Conservation (phyloP, 1,140 invertebrate genomes). For the Drosophila asahinai region DNA sequence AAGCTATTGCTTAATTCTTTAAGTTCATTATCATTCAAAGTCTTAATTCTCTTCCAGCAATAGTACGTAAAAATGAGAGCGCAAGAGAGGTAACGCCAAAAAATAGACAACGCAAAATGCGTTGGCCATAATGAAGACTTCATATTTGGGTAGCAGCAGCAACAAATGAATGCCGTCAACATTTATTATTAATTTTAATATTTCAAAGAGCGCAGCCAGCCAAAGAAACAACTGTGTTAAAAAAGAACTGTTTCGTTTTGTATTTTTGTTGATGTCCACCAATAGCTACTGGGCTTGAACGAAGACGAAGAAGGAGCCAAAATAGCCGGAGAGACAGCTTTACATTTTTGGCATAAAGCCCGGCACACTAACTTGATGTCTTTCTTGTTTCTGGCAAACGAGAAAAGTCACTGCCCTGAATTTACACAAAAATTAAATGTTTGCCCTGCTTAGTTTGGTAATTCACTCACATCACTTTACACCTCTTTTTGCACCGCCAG, state of each 20-base stretch:
- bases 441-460: neutral
- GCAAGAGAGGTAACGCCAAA: neutral
- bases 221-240: slow-evolving; percentile 12
- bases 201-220: slow-evolving; percentile 61
- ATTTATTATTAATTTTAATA: slow-evolving; percentile 84
- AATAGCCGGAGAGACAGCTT: slow-evolving; percentile 5
- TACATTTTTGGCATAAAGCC: slow-evolving; percentile 40
- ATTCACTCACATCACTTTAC: neutral
- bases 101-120: slow-evolving; percentile 51
- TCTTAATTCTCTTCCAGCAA: neutral
- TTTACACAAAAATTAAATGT: neutral
- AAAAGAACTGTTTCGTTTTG: neutral
- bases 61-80: neutral
- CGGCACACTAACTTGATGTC: slow-evolving; percentile 53
- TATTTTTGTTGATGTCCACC: slow-evolving; percentile 20
- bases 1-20: neutral
- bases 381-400: slow-evolving; percentile 5
- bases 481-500: neutral
- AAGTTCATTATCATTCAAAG: neutral
- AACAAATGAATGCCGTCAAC: slow-evolving; percentile 66
- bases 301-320: neutral
- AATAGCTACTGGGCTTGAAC: slow-evolving; percentile 1
- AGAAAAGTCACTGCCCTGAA: neutral
- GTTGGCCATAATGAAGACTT: slow-evolving; percentile 61
- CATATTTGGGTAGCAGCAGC: slow-evolving; percentile 54